Evolutionary conservation across 1,140 invertebrate genomes (phyloP).

Genomic region (Drosophila takahashii): DNA sequence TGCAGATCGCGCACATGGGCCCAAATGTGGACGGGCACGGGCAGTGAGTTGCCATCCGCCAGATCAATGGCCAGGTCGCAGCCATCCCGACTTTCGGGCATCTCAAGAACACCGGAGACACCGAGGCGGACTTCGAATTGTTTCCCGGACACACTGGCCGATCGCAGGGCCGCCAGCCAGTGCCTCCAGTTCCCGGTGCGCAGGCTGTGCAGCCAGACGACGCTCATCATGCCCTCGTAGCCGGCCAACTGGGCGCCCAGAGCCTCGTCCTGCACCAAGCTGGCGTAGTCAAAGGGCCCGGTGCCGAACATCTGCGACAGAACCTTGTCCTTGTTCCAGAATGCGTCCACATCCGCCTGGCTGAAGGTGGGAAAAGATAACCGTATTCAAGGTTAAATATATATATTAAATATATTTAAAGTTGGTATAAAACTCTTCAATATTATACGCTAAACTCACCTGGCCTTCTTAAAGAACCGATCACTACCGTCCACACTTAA

Average conservation of each 20-base stretch:
- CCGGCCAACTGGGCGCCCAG: neutral
- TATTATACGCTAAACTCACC: neutral
- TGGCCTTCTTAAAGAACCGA: neutral
- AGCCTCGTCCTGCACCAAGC: slow-evolving; percentile 23
- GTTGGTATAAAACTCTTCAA: no score
- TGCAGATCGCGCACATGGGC: slow-evolving; percentile 37
- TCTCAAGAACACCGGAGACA: slow-evolving; percentile 21
- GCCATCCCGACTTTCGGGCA: slow-evolving; percentile 2
- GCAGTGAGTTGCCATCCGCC: slow-evolving; percentile 1
- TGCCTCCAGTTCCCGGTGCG: slow-evolving; percentile 50
- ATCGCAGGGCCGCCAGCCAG: slow-evolving; percentile 34
- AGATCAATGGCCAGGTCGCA: slow-evolving; percentile 40
- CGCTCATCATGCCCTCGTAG: slow-evolving; percentile 33
- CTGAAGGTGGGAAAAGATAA: slow-evolving; percentile 2
- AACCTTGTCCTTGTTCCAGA: slow-evolving; percentile 2
- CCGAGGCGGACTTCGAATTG: slow-evolving; percentile 49
- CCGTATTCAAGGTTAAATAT: no score
- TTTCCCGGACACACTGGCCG: slow-evolving; percentile 7
- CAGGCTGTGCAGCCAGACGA: slow-evolving; percentile 36
- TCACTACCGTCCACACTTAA: slow-evolving; percentile 7
- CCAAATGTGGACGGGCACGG: slow-evolving; percentile 52
- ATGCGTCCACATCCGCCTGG: neutral
- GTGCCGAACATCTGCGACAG: slow-evolving; percentile 21
- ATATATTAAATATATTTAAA: no score
- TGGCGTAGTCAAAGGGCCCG: slow-evolving; percentile 21